A percentile compares a stretch with the other conserved stretches of the same genome.
Evolutionary conservation across 2,113 vertebrate species (phyloP).

Genomic region (Solea senegalensis): DNA sequence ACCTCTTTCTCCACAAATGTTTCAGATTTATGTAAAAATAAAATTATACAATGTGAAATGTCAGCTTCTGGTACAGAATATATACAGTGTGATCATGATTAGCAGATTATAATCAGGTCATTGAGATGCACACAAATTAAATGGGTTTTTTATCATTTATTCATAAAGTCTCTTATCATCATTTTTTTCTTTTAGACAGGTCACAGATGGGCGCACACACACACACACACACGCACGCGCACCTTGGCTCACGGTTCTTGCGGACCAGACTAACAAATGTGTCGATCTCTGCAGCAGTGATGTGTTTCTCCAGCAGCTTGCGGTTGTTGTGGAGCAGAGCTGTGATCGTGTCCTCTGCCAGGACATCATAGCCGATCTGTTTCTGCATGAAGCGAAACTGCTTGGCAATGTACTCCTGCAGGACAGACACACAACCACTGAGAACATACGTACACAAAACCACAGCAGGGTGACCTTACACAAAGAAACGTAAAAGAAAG

Average conservation of each 20-base stretch:
- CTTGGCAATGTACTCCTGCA: slow-evolving; percentile 97
- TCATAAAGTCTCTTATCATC: too few relatives aligned
- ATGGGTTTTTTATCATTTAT: background rate
- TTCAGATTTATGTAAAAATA: background rate
- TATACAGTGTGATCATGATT: background rate
- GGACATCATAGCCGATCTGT: slow-evolving; percentile 98
- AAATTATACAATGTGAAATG: background rate
- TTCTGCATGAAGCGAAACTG: slow-evolving; percentile 99
- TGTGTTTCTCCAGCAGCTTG: slow-evolving; percentile 97
- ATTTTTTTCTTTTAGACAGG: too few relatives aligned
- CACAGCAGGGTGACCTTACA: background rate
- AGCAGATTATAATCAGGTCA: background rate
- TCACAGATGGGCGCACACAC: background rate
- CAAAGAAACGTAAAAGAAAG: too few relatives aligned
- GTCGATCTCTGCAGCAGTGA: slow-evolving; percentile 97
- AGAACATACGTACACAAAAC: slow-evolving; percentile 5
- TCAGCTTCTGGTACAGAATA: background rate
- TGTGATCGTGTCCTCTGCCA: slow-evolving; percentile 98
- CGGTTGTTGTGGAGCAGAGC: slow-evolving; percentile 97
- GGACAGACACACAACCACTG: slow-evolving; percentile 19
- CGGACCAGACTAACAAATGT: slow-evolving; percentile 98
- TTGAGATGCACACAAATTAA: background rate
- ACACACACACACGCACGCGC: slow-evolving; percentile 46
- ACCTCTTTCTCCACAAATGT: background rate
- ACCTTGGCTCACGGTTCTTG: slow-evolving; percentile 98